These are phyloP conservation scores for Brachionus paranguensis DNA, from an alignment of 1,140 invertebrate species.

Conservation along the genomic window DNA sequence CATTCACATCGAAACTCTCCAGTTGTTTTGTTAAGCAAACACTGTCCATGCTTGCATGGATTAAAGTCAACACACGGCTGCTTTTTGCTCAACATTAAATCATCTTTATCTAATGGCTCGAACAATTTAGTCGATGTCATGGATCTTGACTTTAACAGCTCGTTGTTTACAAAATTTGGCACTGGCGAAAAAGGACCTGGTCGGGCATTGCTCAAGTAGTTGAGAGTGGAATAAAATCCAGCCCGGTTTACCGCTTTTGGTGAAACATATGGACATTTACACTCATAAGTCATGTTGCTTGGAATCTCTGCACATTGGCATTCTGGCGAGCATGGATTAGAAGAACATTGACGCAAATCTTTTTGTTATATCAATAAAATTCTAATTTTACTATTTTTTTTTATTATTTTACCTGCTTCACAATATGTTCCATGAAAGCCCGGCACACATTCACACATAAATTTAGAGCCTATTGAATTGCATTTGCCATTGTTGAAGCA, in stretches of 20 bases:
- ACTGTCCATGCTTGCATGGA: constrained; percentile 32
- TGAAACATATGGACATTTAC: neutral
- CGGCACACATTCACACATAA: constrained; percentile 20
- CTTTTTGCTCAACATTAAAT: neutral
- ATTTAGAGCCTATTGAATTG: neutral
- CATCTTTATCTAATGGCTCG: neutral
- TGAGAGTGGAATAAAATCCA: neutral
- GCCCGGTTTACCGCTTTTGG: neutral
- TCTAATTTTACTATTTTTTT: neutral
- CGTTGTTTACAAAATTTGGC: neutral
- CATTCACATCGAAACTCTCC: constrained; percentile 30
- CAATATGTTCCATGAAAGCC: constrained; percentile 36
- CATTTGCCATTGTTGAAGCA: constrained; percentile 39
- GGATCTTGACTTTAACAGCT: neutral
- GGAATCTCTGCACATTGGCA: constrained; percentile 24
- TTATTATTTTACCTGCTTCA: constrained; percentile 23
- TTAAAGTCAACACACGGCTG: constrained; percentile 35
- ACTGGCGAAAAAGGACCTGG: neutral
- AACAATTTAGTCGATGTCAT: neutral
- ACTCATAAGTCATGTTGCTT: constrained; percentile 35
- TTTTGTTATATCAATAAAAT: neutral
- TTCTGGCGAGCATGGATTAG: neutral
- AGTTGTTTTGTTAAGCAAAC: neutral
- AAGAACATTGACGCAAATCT: constrained; percentile 20
- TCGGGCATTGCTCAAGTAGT: neutral